Evolutionary conservation across 2,113 vertebrate genomes (phyloP).

Genomic region (Falcunculus frontatus): DNA sequence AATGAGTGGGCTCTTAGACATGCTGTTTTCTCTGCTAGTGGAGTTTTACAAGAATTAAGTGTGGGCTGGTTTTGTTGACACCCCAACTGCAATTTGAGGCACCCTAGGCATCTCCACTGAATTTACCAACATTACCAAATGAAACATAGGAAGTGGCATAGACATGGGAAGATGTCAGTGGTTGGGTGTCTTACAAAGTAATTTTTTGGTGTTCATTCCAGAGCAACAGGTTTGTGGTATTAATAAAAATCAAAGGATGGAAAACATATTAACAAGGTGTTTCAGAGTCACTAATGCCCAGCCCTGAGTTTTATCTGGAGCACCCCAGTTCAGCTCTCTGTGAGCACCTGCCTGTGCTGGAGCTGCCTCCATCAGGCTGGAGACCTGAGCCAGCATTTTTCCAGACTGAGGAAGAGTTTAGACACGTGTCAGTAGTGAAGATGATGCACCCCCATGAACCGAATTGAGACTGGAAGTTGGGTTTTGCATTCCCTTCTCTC

Average conservation of each 20-base stretch:
- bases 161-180: neutral
- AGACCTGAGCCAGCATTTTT: neutral
- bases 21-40: neutral
- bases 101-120: neutral
- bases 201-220: neutral
- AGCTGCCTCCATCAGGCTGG: fast-evolving
- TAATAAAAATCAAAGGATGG: neutral
- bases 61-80: neutral
- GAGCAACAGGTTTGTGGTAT: neutral
- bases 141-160: neutral
- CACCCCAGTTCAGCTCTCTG: neutral
- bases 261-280: neutral
- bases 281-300: neutral
- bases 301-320: neutral
- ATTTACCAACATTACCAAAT: neutral
- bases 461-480: neutral
- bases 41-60: neutral
- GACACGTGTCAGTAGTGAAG: neutral
- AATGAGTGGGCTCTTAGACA: neutral
- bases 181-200: neutral
- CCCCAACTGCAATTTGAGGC: neutral
- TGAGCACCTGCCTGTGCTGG: neutral
- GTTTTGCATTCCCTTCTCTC: neutral
- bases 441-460: neutral
- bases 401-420: neutral